Evolutionary conservation across 2,888 invertebrate genomes (phyloP).

Genomic region (Colletes collaris): DNA sequence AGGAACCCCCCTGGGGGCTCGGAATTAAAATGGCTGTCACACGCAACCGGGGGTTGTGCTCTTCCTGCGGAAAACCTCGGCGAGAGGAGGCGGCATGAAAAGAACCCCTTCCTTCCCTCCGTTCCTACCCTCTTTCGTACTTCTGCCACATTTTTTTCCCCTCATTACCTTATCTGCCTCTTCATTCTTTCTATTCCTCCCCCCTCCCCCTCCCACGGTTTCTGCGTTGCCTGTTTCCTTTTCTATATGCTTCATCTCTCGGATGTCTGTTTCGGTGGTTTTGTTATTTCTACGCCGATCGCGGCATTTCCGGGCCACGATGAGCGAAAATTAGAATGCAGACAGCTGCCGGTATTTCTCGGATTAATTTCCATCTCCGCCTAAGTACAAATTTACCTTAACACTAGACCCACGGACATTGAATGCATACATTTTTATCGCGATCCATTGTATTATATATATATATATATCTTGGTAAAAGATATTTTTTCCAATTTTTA

Average conservation of each 20-base stretch:
- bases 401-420: too few relatives aligned
- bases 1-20: conserved; percentile 73
- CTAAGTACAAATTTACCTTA: too few relatives aligned
- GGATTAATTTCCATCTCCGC: too few relatives aligned
- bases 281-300: not conserved
- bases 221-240: conserved; percentile 3
- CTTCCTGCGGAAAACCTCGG: conserved; percentile 72
- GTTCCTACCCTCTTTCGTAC: conserved; percentile 52
- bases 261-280: not conserved
- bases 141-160: conserved; percentile 71
- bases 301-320: too few relatives aligned
- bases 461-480: too few relatives aligned
- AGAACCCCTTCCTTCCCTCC: conserved; percentile 58
- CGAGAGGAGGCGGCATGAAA: conserved; percentile 67
- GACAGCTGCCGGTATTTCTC: too few relatives aligned
- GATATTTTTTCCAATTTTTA: too few relatives aligned
- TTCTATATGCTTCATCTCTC: not conserved
- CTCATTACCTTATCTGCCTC: conserved; percentile 58
- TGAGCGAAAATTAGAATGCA: too few relatives aligned
- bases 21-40: conserved; percentile 81
- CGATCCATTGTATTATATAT: too few relatives aligned
- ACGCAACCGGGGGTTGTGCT: conserved; percentile 72
- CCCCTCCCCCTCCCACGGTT: conserved; percentile 21
- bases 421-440: too few relatives aligned
- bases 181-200: conserved; percentile 40